Percentiles rank a stretch among this genome's conserved stretches.
Conservation (phyloP, 2,888 invertebrate genomes). For the Lithophane semibrunnea region DNA sequence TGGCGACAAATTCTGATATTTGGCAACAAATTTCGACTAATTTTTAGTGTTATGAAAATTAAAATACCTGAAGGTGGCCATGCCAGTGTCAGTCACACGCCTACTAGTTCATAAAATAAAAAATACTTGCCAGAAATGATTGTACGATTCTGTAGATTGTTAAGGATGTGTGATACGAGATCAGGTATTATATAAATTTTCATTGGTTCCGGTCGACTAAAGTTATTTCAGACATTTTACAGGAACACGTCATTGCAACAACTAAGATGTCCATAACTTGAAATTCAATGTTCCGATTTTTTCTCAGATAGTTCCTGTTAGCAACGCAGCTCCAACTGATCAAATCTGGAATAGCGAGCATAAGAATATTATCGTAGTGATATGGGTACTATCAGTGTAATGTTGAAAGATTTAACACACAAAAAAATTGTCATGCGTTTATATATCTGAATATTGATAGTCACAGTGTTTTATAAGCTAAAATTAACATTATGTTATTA, state of each 20-base stretch:
- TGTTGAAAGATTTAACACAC: conserved; percentile 57
- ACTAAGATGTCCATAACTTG: conserved; percentile 15
- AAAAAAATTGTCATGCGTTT: conserved; percentile 63
- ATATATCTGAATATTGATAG: conserved; percentile 66
- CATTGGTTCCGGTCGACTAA: conserved; percentile 2
- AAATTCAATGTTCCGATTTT: conserved; percentile 16
- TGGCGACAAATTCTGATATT: too few species aligned
- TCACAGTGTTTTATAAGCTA: conserved; percentile 64
- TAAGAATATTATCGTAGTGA: conserved; percentile 28
- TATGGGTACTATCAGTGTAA: conserved; percentile 22
- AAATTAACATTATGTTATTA: conserved; percentile 54
- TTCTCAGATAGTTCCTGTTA: conserved; percentile 15
- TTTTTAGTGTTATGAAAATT: too few species aligned
- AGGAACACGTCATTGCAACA: conserved; percentile 26
- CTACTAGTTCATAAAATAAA: not conserved
- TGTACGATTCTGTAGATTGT: not conserved
- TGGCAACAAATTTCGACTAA: too few species aligned
- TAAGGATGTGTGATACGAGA: conserved; percentile 11
- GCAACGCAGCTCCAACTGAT: conserved; percentile 19
- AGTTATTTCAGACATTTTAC: conserved; percentile 27
- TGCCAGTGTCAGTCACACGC: too few species aligned
- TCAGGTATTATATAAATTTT: not conserved
- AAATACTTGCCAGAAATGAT: conserved; percentile 33
- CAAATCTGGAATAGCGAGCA: conserved; percentile 52
- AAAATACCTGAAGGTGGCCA: too few species aligned